Evolutionary conservation across 2,888 invertebrate species (phyloP).

Genomic region (Cloeon dipterum): DNA sequence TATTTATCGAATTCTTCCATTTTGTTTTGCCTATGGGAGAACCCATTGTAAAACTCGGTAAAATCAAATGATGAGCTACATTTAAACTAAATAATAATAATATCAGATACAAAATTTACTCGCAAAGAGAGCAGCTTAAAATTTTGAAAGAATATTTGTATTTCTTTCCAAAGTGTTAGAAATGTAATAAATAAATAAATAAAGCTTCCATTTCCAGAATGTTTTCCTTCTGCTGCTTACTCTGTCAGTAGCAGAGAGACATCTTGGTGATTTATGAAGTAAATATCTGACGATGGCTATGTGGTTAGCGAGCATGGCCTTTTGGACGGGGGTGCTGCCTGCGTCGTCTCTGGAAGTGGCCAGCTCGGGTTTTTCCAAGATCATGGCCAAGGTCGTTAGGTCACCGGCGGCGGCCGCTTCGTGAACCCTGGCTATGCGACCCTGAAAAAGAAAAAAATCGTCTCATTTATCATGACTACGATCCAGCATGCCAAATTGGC

Average conservation of each 20-base stretch:
- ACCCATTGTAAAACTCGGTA: too few relatives aligned
- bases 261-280: not conserved
- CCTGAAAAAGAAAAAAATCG: too few relatives aligned
- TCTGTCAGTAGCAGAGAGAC: not conserved
- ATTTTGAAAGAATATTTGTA: too few relatives aligned
- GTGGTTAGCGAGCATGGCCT: constrained; percentile 18
- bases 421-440: constrained; percentile 19
- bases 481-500: too few relatives aligned
- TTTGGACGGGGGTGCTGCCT: constrained; percentile 17
- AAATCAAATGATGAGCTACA: too few relatives aligned
- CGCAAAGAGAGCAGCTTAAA: too few relatives aligned
- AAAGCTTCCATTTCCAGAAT: not conserved
- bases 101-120: too few relatives aligned
- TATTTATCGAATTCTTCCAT: too few relatives aligned
- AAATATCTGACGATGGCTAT: constrained; percentile 16
- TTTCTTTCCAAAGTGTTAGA: too few relatives aligned
- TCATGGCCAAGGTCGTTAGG: constrained; percentile 15
- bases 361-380: constrained; percentile 17
- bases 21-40: too few relatives aligned
- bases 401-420: constrained; percentile 18
- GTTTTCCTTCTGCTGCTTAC: not conserved
- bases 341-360: constrained; percentile 11
- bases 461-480: too few relatives aligned
- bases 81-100: too few relatives aligned
- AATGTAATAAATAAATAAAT: constrained; percentile 9